A percentile compares a stretch with the other conserved stretches of the same genome.
phyloP scores from a whole-genome alignment of 1,140 invertebrate species.

The Panagrolaimus sp. region DNA sequence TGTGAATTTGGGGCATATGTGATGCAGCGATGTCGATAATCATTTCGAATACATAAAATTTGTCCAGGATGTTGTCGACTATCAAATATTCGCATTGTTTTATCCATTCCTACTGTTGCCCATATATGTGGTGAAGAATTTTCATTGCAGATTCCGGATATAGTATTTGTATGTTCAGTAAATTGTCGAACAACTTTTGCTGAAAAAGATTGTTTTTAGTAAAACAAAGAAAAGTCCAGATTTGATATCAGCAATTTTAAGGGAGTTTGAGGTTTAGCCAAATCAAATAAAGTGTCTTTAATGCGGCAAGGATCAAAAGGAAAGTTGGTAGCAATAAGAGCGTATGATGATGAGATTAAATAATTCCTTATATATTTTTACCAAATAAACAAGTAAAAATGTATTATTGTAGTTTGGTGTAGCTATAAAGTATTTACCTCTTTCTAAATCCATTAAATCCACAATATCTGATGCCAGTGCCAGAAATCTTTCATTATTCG shows the following conservation, averaged over 20 bases:
- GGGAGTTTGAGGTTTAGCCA: no score
- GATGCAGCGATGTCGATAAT: background rate
- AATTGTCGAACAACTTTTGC: background rate
- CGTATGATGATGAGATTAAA: no score
- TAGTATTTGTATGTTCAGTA: slow-evolving; percentile 5
- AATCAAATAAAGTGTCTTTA: no score
- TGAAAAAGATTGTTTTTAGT: no score
- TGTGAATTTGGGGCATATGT: background rate
- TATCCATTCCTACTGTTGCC: background rate
- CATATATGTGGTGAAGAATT: slow-evolving; percentile 4
- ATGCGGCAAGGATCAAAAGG: no score
- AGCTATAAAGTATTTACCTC: no score
- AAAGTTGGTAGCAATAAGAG: no score
- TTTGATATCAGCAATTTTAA: no score
- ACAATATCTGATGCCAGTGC: background rate
- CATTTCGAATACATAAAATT: background rate
- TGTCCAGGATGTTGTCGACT: slow-evolving; percentile 6
- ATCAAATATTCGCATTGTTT: slow-evolving; percentile 2
- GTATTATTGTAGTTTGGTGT: no score
- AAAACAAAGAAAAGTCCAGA: no score
- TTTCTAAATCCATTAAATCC: background rate
- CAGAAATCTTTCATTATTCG: background rate
- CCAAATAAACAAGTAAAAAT: no score
- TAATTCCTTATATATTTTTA: no score
- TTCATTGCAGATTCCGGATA: background rate